Evolutionary conservation across 2,113 vertebrate genomes (phyloP).

Genomic region (Passer montanus): DNA sequence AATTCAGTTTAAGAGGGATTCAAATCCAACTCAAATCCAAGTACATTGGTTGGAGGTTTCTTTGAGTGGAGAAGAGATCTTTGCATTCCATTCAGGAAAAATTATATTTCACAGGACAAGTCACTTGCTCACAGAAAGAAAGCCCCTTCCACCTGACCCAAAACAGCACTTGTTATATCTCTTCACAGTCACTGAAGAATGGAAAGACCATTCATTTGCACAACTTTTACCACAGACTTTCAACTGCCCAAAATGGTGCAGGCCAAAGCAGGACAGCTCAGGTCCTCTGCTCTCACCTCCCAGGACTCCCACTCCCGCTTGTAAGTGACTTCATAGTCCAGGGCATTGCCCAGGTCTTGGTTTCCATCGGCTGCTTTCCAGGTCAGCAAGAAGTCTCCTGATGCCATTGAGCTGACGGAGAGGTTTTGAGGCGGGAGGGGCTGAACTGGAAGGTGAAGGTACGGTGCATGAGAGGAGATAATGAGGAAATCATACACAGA

Average conservation of each 20-base stretch:
- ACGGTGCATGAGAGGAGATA: background rate
- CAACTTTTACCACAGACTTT: background rate
- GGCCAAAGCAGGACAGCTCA: background rate
- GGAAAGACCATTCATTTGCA: background rate
- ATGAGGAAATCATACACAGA: background rate
- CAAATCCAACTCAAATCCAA: background rate
- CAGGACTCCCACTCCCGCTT: constrained; percentile 67
- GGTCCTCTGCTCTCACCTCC: constrained; percentile 66
- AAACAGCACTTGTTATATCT: background rate
- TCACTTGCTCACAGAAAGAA: background rate
- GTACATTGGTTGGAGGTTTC: background rate
- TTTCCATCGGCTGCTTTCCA: constrained; percentile 50
- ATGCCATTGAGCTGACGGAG: background rate
- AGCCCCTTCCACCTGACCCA: background rate
- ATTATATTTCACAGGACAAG: background rate
- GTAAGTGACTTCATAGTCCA: constrained; percentile 74
- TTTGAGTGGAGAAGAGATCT: background rate
- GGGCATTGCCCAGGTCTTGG: background rate
- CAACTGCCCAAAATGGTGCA: background rate
- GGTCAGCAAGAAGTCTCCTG: constrained; percentile 46
- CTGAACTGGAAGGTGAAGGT: constrained; percentile 59
- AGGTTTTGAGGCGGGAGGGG: constrained; percentile 57
- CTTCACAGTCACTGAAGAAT: background rate
- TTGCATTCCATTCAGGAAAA: background rate
- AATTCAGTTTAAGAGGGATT: background rate